phyloP scores from a whole-genome alignment of 2,113 vertebrate species.

The Bubo bubo region DNA sequence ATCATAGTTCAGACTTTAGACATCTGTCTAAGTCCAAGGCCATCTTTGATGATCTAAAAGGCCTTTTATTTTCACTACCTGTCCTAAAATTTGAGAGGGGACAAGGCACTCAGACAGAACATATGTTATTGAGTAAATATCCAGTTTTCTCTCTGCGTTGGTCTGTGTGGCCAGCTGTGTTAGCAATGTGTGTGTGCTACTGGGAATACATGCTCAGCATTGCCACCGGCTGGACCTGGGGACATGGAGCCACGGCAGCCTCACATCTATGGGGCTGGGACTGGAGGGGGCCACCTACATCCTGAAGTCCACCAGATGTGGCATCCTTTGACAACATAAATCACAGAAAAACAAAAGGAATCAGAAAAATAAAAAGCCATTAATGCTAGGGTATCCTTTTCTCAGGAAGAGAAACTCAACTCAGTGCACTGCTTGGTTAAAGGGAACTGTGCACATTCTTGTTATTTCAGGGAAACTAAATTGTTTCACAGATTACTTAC shows the following conservation, averaged over 20 bases:
- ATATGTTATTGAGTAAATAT: not conserved
- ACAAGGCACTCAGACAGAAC: not conserved
- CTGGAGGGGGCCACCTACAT: not conserved
- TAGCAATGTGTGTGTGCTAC: not conserved
- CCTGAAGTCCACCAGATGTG: not conserved
- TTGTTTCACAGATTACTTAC: not conserved
- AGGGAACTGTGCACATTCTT: not conserved
- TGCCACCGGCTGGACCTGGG: not conserved
- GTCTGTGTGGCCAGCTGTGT: not conserved
- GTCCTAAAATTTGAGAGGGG: not conserved
- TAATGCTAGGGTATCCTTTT: not conserved
- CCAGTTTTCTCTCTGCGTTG: not conserved
- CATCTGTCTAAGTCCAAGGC: not conserved
- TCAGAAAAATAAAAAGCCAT: not conserved
- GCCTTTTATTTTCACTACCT: not conserved
- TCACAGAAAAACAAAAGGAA: not conserved
- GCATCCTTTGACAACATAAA: not conserved
- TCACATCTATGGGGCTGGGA: not conserved
- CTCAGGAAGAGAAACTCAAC: not conserved
- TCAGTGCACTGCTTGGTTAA: accelerated
- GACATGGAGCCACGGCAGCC: not conserved
- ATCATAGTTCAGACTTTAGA: not conserved
- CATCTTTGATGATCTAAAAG: not conserved
- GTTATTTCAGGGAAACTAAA: not conserved
- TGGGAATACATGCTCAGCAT: not conserved